Evolutionary conservation across 2,113 vertebrate species (phyloP), one percentile per base, ranked within the genome.

Genomic region (Polyodon spathula): DNA sequence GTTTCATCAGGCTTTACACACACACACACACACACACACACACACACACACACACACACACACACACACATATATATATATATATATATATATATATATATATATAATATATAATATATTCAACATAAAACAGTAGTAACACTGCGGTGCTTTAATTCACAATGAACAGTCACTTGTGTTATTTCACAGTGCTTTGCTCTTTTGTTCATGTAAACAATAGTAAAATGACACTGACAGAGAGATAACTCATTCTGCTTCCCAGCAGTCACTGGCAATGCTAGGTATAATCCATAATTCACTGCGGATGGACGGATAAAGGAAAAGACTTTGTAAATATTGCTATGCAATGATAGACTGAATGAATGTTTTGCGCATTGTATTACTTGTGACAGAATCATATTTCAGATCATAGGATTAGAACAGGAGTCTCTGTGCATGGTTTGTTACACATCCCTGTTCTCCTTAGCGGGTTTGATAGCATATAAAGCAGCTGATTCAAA

Each of bases 181-280:
- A 27, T 27, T 27, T 27, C 27, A 27, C 27, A 27, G 3, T 3
- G 27, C 27, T 27, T 27, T 27, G 27, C 27, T 27, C 27, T 27
- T 27, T 27, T 27, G 27, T 27, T 27, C 27, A 27, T 27, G 27
- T 3, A 27, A 27, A 27, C 27, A 27, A 27, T 27, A 27, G 27
- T 27, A 27, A n/a, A n/a, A n/a, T n/a, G n/a, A 16, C 16, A 57
- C 4, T 27, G 1, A 50, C 6, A 12, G 17, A 10, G 1, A 9
- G 56, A 54, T 64, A 59, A 58, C 63, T 50, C 44, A 15, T 12
- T 14, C n/a, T 42, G 38, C 46, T 58, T 58, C 27, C 10, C 9
- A 3, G 52, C n/a, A 5, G 6, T 5, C 2, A 6, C 11, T 5
- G 56, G 27, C 43, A 27, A 27, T 27, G 27, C 27, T 37, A 10